These are phyloP conservation scores for Cephus rjabovi DNA, from an alignment of 2,888 invertebrate species.

Conservation along the genomic window DNA sequence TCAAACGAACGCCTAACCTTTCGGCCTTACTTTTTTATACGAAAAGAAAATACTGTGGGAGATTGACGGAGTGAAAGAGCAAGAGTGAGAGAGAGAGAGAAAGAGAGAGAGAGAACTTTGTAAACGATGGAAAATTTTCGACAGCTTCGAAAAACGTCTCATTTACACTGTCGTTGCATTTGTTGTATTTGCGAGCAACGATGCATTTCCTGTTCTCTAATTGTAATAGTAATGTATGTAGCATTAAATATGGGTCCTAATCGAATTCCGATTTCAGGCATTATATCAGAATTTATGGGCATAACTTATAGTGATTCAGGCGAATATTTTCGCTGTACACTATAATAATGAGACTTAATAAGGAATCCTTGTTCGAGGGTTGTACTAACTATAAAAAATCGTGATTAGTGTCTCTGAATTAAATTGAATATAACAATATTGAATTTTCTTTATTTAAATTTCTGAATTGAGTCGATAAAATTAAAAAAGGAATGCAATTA, in stretches of 20 bases:
- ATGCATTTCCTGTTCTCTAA: slow-evolving; percentile 7
- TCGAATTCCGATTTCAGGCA: not conserved
- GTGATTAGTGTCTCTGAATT: too few species aligned
- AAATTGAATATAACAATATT: not conserved
- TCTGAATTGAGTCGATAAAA: not conserved
- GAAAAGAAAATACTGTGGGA: not conserved
- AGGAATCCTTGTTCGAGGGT: not conserved
- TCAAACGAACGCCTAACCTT: slow-evolving; percentile 49
- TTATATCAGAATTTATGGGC: not conserved
- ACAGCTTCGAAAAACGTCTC: not conserved
- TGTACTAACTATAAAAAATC: not conserved
- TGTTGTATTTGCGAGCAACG: slow-evolving; percentile 2
- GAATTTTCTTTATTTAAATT: not conserved
- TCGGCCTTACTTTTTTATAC: slow-evolving; percentile 57
- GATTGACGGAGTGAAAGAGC: not conserved
- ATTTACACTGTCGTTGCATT: not conserved
- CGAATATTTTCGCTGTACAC: not conserved
- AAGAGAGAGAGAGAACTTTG: not conserved
- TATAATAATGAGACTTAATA: not conserved
- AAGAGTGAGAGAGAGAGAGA: not conserved
- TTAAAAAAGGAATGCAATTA: not conserved
- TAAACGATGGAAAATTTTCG: not conserved
- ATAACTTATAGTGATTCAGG: not conserved
- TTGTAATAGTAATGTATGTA: slow-evolving; percentile 1
- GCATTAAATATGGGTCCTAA: slow-evolving; percentile 1